Evolutionary conservation across 2,888 invertebrate species (phyloP), one percentile per base, ranked within the genome.

Genomic region (Chymomyza procnemis): DNA sequence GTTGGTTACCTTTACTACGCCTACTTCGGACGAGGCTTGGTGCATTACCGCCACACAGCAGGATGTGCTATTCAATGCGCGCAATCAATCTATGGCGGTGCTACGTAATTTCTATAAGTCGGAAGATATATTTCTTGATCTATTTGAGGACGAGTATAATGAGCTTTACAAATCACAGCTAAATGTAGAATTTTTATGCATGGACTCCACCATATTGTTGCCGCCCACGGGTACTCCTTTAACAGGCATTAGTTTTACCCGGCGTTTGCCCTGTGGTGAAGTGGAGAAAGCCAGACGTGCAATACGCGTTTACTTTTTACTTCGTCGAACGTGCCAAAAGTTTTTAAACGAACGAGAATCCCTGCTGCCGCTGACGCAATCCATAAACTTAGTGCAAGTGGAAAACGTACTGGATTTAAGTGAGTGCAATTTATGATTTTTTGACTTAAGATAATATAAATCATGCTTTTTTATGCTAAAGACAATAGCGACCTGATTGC

Each of bases 401-500:
- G 97, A 97, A 77, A 97, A 98, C 90, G 96, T 97, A 70, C 93
- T 99, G 88, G 98, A 99, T 92, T 93, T 99, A 87, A 99, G 99
- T 99, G 93, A 92, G 93, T 92, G 61, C 14, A n/a, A 30, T 5
- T 14, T 12, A n/a, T 5, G 3, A 12, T 18, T 14, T 62, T 5
- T 21, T 12, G 8, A 59, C 4, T 55, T 60, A 71, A 1, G 48
- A 62, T 68, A 61, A 67, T 65, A 67, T 73, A 71, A 64, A 59
- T 19, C 5, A n/a, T 21, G 14, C 14, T 78, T 74, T 92, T 14
- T 2, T 21, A 30, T 19, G 54, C 52, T 64, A 6, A 92, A 99
- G 99, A 98, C 91, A 99, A 99, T 91, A 98, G 98, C 77, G 99
- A 99, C 92, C 93, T 99, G 70, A 97, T 99, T 88, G 97, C 98